phyloP scores from a whole-genome alignment of 2,888 invertebrate genomes.

The Zelleria hepariella region DNA sequence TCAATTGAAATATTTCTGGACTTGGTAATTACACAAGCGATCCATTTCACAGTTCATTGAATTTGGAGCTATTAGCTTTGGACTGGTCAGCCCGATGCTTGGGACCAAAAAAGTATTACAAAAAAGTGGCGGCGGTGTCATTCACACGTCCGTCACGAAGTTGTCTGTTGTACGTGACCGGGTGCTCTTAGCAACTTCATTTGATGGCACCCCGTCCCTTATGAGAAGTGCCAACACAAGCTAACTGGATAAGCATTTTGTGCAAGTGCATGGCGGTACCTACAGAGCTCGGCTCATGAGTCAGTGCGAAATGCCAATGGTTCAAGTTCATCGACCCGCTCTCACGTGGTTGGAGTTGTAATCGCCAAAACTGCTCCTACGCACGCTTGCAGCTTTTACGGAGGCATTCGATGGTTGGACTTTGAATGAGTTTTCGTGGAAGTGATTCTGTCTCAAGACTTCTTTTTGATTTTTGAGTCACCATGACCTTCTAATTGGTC shows the following conservation, averaged over 20 bases:
- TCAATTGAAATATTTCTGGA: background rate
- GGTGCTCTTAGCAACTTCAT: constrained; percentile 25
- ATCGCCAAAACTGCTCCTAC: constrained; percentile 35
- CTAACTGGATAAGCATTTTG: constrained; percentile 10
- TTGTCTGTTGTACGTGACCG: constrained; percentile 31
- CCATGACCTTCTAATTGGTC: too few relatives aligned
- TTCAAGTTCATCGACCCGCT: constrained; percentile 51
- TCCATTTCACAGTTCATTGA: background rate
- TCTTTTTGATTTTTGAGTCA: too few relatives aligned
- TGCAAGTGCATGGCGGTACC: constrained; percentile 14
- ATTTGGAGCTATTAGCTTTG: background rate
- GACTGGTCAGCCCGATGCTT: background rate
- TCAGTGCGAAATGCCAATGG: constrained; percentile 23
- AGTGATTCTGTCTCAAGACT: background rate
- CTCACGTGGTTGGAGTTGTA: constrained; percentile 33
- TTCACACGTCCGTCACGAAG: constrained; percentile 21
- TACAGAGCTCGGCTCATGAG: background rate
- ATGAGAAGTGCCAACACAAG: constrained; percentile 11
- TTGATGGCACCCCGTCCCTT: constrained; percentile 21
- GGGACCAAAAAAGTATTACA: background rate
- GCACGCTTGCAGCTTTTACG: constrained; percentile 22
- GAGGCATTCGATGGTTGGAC: constrained; percentile 3
- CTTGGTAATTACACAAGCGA: background rate
- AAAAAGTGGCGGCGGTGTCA: constrained; percentile 16
- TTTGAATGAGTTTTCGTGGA: background rate